phyloP scores from a whole-genome alignment of 2,888 invertebrate species.

The Scrobipalpa costella region DNA sequence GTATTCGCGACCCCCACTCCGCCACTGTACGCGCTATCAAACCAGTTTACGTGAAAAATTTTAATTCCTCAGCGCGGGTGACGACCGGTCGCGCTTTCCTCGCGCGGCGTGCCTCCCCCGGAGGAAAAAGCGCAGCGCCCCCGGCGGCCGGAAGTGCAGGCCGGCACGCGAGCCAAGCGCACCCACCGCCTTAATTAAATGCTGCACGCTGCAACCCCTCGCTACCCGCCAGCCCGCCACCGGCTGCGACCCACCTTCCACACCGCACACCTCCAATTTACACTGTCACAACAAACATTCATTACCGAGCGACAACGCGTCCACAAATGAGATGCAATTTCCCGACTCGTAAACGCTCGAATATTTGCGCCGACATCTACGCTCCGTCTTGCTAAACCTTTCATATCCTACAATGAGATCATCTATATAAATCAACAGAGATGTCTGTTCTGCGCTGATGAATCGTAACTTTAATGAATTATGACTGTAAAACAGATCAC shows the following conservation, averaged over 20 bases:
- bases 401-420: slow-evolving; percentile 8
- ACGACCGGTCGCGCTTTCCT: slow-evolving; percentile 78
- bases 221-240: slow-evolving; percentile 36
- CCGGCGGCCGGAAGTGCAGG: slow-evolving; percentile 76
- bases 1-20: slow-evolving; percentile 78
- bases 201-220: slow-evolving; percentile 69
- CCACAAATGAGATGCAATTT: slow-evolving; percentile 24
- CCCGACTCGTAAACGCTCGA: slow-evolving; percentile 9
- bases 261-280: slow-evolving; percentile 37
- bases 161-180: slow-evolving; percentile 75
- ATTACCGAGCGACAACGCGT: slow-evolving; percentile 24
- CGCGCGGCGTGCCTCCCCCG: slow-evolving; percentile 58
- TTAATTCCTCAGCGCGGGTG: slow-evolving; percentile 74
- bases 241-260: slow-evolving; percentile 26
- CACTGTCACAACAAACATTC: slow-evolving; percentile 44
- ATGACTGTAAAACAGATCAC: background rate
- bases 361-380: background rate
- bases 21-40: slow-evolving; percentile 75
- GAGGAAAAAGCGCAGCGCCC: slow-evolving; percentile 76
- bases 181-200: slow-evolving; percentile 78
- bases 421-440: slow-evolving; percentile 6
- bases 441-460: slow-evolving; percentile 2
- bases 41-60: slow-evolving; percentile 80
- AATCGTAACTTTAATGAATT: slow-evolving; percentile 3
- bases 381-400: background rate